A percentile compares a stretch with the other conserved stretches of the same genome.
These are phyloP conservation scores for human (Homo sapiens) DNA, from an alignment of 2,113 vertebrate genomes.

Conservation along the genomic window DNA sequence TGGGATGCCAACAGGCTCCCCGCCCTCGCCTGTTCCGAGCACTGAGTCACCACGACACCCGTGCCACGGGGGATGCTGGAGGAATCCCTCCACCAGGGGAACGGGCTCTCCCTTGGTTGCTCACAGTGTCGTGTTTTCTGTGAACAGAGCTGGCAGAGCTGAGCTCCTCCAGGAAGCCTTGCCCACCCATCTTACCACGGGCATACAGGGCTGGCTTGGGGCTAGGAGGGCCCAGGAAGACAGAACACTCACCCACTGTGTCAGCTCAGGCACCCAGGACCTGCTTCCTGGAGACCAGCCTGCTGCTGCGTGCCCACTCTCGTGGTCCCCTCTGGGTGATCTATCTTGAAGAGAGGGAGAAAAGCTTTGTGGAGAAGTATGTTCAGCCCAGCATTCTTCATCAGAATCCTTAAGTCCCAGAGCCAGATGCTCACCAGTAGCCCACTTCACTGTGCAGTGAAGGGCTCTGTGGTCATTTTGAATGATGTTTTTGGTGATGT, in stretches of 20 bases:
- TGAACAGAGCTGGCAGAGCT: not conserved
- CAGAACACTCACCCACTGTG: not conserved
- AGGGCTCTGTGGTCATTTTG: not conserved
- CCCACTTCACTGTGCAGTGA: not conserved
- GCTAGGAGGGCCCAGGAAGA: not conserved
- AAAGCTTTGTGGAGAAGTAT: not conserved
- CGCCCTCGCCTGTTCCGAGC: not conserved
- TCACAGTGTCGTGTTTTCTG: not conserved
- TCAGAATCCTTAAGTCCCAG: not conserved
- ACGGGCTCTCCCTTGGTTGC: not conserved
- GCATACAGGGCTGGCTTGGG: not conserved
- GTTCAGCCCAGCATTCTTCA: not conserved
- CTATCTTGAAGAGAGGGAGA: not conserved
- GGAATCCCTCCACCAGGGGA: constrained; percentile 30
- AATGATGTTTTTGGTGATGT: not conserved
- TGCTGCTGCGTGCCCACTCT: not conserved
- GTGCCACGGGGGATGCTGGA: not conserved
- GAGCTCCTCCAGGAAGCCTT: not conserved
- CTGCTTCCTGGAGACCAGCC: not conserved
- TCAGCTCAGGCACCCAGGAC: not conserved
- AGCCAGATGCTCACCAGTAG: not conserved
- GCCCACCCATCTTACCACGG: not conserved
- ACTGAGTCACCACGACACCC: constrained; percentile 45
- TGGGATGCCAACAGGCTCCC: not conserved
- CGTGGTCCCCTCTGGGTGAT: not conserved